A percentile compares a stretch with the other conserved stretches of the same genome.
phyloP scores from a whole-genome alignment of 2,113 vertebrate genomes.

The Hyla sarda region DNA sequence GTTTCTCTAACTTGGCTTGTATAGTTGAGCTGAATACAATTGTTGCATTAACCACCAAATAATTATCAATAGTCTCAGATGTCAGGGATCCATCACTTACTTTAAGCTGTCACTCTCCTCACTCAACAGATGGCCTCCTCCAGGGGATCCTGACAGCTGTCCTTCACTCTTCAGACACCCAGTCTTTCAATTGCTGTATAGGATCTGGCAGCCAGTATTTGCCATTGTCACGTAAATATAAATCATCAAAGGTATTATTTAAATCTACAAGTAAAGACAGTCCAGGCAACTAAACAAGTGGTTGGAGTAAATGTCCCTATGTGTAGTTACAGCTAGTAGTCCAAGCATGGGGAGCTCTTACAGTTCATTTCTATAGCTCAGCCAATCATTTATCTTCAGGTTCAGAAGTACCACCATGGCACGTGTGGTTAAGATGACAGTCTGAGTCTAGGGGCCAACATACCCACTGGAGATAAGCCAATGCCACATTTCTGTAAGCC shows the following conservation, averaged over 20 bases:
- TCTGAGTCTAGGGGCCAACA: no score
- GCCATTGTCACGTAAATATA: neutral
- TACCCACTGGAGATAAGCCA: no score
- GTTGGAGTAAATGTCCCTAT: neutral
- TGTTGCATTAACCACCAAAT: neutral
- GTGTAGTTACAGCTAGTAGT: neutral
- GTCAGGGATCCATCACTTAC: neutral
- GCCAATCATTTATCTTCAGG: no score
- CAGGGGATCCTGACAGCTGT: neutral
- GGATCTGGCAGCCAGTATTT: neutral
- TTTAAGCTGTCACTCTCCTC: neutral
- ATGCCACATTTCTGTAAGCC: no score
- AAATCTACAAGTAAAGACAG: neutral
- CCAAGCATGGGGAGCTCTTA: no score
- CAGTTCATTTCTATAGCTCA: neutral
- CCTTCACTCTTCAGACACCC: neutral
- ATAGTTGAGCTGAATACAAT: neutral
- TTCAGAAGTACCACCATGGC: no score
- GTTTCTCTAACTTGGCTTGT: neutral
- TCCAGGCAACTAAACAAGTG: neutral
- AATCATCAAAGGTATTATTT: neutral
- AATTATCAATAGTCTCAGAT: neutral
- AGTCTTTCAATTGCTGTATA: neutral
- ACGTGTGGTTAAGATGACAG: no score
- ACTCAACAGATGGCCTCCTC: neutral